phyloP scores from a whole-genome alignment of 2,888 invertebrate species.

The Aphidius colemani region DNA sequence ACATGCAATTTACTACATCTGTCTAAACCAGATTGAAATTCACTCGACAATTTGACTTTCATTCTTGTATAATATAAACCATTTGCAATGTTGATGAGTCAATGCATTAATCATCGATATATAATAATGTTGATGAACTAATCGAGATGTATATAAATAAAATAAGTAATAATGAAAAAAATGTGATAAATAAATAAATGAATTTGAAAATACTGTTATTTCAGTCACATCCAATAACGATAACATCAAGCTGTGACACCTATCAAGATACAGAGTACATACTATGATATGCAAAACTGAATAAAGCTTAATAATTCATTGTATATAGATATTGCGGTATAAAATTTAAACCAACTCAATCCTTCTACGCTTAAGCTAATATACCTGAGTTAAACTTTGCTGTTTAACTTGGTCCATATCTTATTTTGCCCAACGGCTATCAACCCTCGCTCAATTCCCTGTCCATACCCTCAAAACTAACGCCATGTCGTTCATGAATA shows the following conservation, averaged over 20 bases:
- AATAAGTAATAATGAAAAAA: no score
- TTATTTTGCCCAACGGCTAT: no score
- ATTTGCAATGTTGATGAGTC: not conserved
- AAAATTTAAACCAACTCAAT: not conserved
- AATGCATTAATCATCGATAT: not conserved
- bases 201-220: constrained; percentile 27
- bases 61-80: not conserved
- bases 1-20: constrained; percentile 11
- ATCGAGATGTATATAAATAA: not conserved
- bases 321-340: constrained; percentile 1
- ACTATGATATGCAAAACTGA: constrained; percentile 13
- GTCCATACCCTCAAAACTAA: not conserved
- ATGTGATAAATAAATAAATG: no score
- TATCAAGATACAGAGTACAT: no score
- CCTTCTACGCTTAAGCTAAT: no score
- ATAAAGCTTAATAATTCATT: constrained; percentile 16
- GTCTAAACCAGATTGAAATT: not conserved
- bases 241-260: not conserved
- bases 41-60: constrained; percentile 9
- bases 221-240: constrained; percentile 28
- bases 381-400: no score
- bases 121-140: not conserved
- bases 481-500: constrained; percentile 11
- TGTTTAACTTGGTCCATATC: no score
- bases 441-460: no score